phyloP scores from a whole-genome alignment of 2,113 vertebrate species.

The Paedocypris sp. region DNA sequence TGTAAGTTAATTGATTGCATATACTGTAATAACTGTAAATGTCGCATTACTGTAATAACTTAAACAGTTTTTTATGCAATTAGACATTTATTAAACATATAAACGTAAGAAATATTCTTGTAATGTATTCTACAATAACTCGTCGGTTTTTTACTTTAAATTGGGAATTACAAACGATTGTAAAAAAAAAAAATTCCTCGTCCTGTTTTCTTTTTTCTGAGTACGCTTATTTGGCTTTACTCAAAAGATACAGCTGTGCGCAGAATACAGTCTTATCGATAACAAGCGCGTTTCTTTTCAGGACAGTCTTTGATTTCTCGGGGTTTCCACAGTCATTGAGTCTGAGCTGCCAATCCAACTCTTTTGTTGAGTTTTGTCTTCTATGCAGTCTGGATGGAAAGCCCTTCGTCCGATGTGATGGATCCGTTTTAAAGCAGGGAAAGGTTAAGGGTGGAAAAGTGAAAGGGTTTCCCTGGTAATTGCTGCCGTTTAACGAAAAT shows the following conservation, averaged over 20 bases:
- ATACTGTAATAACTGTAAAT: no score
- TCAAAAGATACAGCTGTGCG: slow-evolving; percentile 60
- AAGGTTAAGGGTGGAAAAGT: slow-evolving; percentile 46
- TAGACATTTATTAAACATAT: no score
- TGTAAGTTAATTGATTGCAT: no score
- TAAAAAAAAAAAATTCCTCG: no score
- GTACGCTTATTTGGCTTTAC: no score
- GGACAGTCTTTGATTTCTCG: slow-evolving; percentile 61
- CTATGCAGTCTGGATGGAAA: slow-evolving; percentile 58
- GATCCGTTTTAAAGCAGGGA: slow-evolving; percentile 67
- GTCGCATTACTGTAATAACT: no score
- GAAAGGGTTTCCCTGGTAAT: slow-evolving; percentile 55
- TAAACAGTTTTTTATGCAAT: no score
- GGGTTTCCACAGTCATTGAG: slow-evolving; percentile 66
- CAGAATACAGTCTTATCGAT: slow-evolving; percentile 70
- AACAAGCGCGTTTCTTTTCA: slow-evolving; percentile 67
- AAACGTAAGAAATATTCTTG: no score
- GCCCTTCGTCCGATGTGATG: slow-evolving; percentile 63
- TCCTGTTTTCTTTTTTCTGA: slow-evolving; percentile 69
- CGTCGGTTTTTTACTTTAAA: no score
- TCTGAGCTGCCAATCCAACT: slow-evolving; percentile 63
- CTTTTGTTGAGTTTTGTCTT: slow-evolving; percentile 63
- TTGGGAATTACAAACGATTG: no score
- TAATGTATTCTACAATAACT: no score
- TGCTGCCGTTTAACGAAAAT: slow-evolving; percentile 19